Conservation (phyloP, 2,888 invertebrate genomes). For the Yponomeuta cagnagella region DNA sequence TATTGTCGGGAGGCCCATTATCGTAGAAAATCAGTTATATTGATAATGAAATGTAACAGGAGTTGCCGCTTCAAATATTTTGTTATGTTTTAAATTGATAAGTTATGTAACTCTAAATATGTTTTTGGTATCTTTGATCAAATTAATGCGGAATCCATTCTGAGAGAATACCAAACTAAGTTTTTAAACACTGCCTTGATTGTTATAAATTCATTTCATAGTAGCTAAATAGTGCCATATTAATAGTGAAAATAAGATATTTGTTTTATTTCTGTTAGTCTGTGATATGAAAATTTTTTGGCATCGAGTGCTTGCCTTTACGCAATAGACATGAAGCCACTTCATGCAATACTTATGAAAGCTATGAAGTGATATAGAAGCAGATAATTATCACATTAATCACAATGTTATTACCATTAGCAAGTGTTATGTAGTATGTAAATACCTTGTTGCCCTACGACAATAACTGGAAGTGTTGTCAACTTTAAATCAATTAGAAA, state of each 20-base stretch:
- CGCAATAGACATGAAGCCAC: constrained; percentile 9
- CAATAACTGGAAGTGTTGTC: constrained; percentile 1
- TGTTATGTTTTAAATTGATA: background rate
- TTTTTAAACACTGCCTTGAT: constrained; percentile 47
- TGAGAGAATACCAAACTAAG: constrained; percentile 17
- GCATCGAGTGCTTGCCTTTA: constrained; percentile 53
- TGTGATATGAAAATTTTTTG: constrained; percentile 64
- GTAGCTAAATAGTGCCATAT: constrained; percentile 61
- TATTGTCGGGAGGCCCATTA: constrained; percentile 53
- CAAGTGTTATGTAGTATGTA: constrained; percentile 12
- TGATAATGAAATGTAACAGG: constrained; percentile 73
- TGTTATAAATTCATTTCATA: constrained; percentile 50
- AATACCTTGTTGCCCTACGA: constrained; percentile 6
- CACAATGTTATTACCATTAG: background rate
- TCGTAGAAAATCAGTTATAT: constrained; percentile 63
- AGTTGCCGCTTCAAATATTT: constrained; percentile 20
- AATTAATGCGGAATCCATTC: background rate
- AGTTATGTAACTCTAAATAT: constrained; percentile 4
- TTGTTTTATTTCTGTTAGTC: constrained; percentile 61
- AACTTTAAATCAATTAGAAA: background rate
- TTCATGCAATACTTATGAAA: background rate
- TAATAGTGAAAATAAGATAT: constrained; percentile 57
- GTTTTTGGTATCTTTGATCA: background rate
- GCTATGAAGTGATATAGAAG: background rate
- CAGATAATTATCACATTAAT: constrained; percentile 7